Base-by-base conservation (phyloP, 2,113 vertebrate genomes). In the Thunnus maccoyii region DNA sequence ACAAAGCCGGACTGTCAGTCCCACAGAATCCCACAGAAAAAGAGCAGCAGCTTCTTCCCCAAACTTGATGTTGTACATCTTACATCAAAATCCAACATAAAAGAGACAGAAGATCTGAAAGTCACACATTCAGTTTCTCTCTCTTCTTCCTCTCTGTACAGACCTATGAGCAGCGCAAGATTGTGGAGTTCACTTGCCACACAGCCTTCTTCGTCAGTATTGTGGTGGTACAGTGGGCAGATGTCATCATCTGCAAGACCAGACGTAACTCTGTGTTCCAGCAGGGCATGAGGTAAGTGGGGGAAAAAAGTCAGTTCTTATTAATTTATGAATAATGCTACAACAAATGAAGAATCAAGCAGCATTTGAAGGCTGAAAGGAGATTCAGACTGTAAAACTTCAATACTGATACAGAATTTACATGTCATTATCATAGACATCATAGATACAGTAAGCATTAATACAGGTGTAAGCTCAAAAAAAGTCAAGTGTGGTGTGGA, bases 241-340 rank as follows among this genome's bases (percentile, higher is more conserved):
- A 97, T 15, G 94, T 97, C 89, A 96, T 97, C 90, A 96, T 97
- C 91, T 97, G 97, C 88, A 97, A 97, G 91, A 97, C 97, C 78
- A 95, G 97, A 47, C 94, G 97, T 72, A 97, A 97, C 94, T 97
- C 97, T 0, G 96, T 97, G 88, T 97, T 97, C 96, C 97, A 97
- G 94, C 97, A 97, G 94, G 97, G 97, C 92, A 97, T 97, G 97
- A 98, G 92, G 97, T 97, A 27, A 94, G 96, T 69, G 20, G 2
- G 3, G 27, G 27, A 46, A 3, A n/a, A 2, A 16, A 8, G 11
- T 13, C 0, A 41, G 1, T 44, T n/a, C 4, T 14, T 13, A 32
- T 22, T 13, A 2, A 11, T 47, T 13, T 54, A 16, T 14, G 1
- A 22, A 14, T 36, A 15, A 30, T n/a, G 25, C 25, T 67, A 5